These are phyloP conservation scores for Pygocentrus nattereri DNA, from an alignment of 2,797 vertebrate genomes.

Conservation along the genomic window DNA sequence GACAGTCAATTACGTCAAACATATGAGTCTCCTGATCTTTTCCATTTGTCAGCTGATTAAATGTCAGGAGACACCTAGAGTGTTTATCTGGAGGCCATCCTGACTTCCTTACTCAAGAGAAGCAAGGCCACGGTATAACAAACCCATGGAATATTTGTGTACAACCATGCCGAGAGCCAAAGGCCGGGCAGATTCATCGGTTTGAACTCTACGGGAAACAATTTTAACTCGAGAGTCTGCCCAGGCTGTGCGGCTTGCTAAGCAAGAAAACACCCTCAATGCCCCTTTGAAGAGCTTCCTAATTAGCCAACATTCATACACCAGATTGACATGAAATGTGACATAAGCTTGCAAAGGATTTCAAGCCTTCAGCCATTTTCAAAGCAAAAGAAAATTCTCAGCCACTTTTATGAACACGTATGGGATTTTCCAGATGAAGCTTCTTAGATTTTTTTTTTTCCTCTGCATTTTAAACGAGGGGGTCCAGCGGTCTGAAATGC, in stretches of 20 bases:
- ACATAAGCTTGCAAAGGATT: constrained; percentile 11
- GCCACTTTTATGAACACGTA: constrained; percentile 30
- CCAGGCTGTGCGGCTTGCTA: constrained; percentile 10
- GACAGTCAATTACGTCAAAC: too few species aligned
- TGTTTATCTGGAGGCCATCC: not conserved
- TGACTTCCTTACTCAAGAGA: not conserved
- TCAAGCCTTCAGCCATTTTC: constrained; percentile 17
- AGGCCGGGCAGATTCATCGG: constrained; percentile 19
- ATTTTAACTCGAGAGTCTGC: constrained; percentile 7
- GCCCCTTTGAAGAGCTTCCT: constrained; percentile 39
- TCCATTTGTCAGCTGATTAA: too few species aligned
- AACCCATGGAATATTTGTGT: not conserved
- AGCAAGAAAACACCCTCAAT: constrained; percentile 10
- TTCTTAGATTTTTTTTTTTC: constrained; percentile 33
- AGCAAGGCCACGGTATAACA: not conserved
- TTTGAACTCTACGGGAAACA: constrained; percentile 7
- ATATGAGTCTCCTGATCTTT: too few species aligned
- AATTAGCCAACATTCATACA: constrained; percentile 22
- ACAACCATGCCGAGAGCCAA: not conserved
- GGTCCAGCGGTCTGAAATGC: constrained; percentile 51
- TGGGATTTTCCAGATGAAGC: constrained; percentile 47
- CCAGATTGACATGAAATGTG: constrained; percentile 33
- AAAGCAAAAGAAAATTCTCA: constrained; percentile 15
- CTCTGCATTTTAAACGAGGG: constrained; percentile 35
- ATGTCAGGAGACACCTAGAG: not conserved